A percentile compares a stretch with the other conserved stretches of the same genome.
These are phyloP conservation scores for Amphiprion clarkii DNA, from an alignment of 2,797 vertebrate species.

Conservation along the genomic window DNA sequence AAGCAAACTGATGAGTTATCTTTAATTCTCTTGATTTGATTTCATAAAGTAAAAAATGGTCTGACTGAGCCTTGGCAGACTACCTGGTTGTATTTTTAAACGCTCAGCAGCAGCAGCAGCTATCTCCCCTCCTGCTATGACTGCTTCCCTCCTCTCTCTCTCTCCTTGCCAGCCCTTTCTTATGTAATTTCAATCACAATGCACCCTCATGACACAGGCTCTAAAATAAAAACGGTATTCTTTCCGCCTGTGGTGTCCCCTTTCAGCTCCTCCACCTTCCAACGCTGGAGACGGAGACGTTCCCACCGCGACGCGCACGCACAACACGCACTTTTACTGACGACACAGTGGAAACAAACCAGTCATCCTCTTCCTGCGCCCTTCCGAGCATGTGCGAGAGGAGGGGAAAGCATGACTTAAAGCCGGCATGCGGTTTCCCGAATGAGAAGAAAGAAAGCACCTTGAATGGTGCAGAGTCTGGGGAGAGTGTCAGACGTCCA, in stretches of 20 bases:
- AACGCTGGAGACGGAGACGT: not conserved
- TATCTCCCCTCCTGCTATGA: no score
- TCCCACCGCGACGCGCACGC: not conserved
- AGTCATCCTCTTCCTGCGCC: conserved; percentile 15
- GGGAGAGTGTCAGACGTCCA: no score
- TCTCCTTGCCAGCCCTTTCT: no score
- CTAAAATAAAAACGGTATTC: not conserved
- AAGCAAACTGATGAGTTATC: no score
- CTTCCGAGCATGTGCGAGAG: conserved; percentile 33
- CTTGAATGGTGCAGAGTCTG: no score
- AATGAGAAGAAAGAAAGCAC: not conserved
- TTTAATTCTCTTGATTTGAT: no score
- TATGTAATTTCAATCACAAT: conserved; percentile 24
- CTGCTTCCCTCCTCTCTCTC: no score
- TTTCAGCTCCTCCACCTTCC: conserved; percentile 15
- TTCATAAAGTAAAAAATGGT: no score
- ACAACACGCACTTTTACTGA: conserved; percentile 6
- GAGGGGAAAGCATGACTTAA: not conserved
- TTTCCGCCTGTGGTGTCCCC: conserved; percentile 11
- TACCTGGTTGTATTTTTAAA: no score
- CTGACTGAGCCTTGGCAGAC: no score
- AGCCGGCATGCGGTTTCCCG: conserved; percentile 19
- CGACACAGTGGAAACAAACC: conserved; percentile 41
- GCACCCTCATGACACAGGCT: not conserved
- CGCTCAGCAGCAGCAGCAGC: no score